These are phyloP conservation scores for Hippoglossus stenolepis DNA, from an alignment of 2,113 vertebrate species.

Conservation along the genomic window DNA sequence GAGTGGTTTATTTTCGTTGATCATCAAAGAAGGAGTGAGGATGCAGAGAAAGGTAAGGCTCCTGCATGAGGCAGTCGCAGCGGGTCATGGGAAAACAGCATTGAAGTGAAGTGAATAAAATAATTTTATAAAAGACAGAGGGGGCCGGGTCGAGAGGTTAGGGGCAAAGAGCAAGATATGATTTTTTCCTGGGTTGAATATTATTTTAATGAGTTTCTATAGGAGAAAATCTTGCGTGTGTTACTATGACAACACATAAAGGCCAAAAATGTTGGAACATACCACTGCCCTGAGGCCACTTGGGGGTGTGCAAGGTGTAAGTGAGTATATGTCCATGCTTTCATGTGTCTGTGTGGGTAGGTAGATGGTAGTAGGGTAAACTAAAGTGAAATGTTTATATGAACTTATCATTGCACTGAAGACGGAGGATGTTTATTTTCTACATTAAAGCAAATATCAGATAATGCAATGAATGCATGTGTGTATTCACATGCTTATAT, in stretches of 20 bases:
- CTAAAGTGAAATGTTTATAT: constrained; percentile 18
- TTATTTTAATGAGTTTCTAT: constrained; percentile 79
- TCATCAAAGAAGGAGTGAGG: constrained; percentile 36
- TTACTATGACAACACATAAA: constrained; percentile 84
- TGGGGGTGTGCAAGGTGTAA: constrained; percentile 63
- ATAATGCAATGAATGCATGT: background rate
- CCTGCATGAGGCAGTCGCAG: background rate
- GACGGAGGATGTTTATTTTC: background rate
- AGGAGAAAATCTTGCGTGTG: constrained; percentile 69
- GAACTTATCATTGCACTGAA: background rate
- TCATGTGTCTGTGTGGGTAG: constrained; percentile 35
- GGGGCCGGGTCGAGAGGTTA: constrained; percentile 15
- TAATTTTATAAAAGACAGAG: background rate
- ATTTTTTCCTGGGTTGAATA: constrained; percentile 58
- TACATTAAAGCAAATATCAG: background rate
- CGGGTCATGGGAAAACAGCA: constrained; percentile 6
- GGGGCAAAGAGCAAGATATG: constrained; percentile 29
- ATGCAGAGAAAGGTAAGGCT: constrained; percentile 25
- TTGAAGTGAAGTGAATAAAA: background rate
- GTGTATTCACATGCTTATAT: background rate
- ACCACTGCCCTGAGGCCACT: constrained; percentile 73
- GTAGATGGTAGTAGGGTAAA: constrained; percentile 29
- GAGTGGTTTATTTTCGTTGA: constrained; percentile 61
- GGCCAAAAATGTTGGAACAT: constrained; percentile 75
- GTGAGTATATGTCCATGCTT: constrained; percentile 35